phyloP scores from a whole-genome alignment of 1,140 invertebrate species.

The Phymastichus coffea region DNA sequence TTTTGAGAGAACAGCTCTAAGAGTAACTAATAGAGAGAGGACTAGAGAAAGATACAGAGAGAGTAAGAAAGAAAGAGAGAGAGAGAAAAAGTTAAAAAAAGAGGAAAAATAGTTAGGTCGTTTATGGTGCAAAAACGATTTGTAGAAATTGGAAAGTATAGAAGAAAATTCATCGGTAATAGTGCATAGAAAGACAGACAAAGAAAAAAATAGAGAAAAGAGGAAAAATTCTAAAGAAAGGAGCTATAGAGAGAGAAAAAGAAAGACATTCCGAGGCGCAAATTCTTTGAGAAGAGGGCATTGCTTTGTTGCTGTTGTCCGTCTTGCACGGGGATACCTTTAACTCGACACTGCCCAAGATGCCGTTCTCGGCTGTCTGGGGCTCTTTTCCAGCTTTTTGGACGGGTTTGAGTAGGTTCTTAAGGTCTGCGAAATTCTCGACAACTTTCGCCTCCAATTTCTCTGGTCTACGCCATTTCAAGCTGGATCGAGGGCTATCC shows the following conservation, averaged over 20 bases:
- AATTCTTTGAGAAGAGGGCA: neutral
- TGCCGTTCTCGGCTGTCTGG: constrained; percentile 52
- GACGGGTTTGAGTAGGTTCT: constrained; percentile 66
- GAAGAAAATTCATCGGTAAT: neutral
- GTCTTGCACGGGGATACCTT: constrained; percentile 47
- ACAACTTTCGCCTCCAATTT: constrained; percentile 53
- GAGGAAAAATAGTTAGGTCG: too few species aligned
- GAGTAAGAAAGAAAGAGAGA: neutral
- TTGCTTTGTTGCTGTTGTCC: constrained; percentile 8
- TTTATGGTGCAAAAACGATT: too few species aligned
- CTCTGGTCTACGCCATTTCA: constrained; percentile 55
- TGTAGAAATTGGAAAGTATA: too few species aligned
- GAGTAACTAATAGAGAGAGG: too few species aligned
- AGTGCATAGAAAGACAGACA: neutral
- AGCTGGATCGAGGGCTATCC: constrained; percentile 17
- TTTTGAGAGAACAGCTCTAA: too few species aligned
- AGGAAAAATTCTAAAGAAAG: neutral
- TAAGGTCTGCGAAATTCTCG: constrained; percentile 61
- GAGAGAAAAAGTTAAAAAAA: too few species aligned
- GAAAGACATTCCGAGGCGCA: neutral
- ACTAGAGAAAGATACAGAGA: neutral
- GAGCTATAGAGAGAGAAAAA: neutral
- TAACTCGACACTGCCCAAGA: constrained; percentile 38
- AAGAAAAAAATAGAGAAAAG: neutral
- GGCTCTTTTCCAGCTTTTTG: constrained; percentile 50